Evolutionary conservation across 2,888 invertebrate species (phyloP).

Genomic region (Melitaea athalia): DNA sequence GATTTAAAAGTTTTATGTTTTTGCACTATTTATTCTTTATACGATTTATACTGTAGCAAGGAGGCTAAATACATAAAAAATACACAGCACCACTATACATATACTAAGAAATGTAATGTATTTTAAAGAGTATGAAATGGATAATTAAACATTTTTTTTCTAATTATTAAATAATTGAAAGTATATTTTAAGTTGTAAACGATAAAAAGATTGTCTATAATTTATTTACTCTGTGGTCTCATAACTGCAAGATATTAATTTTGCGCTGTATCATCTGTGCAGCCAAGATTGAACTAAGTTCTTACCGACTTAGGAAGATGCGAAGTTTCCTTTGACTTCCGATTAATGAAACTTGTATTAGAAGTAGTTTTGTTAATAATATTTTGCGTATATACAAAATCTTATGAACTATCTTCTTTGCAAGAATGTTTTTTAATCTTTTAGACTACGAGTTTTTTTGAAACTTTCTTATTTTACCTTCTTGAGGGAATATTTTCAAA

Average conservation of each 20-base stretch:
- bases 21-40: too few relatives aligned
- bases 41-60: too few relatives aligned
- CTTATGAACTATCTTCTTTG: too few relatives aligned
- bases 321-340: slow-evolving; percentile 34
- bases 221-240: slow-evolving; percentile 19
- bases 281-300: slow-evolving; percentile 39
- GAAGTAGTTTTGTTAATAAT: slow-evolving; percentile 11
- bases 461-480: too few relatives aligned
- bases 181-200: neutral
- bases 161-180: neutral
- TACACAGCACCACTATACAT: too few relatives aligned
- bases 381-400: neutral
- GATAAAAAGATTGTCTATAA: slow-evolving; percentile 12
- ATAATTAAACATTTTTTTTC: neutral
- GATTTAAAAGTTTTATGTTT: too few relatives aligned
- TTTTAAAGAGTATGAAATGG: neutral
- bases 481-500: too few relatives aligned
- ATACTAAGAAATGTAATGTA: neutral
- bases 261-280: slow-evolving; percentile 39
- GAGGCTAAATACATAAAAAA: too few relatives aligned
- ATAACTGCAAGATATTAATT: slow-evolving; percentile 32
- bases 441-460: too few relatives aligned
- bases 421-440: too few relatives aligned
- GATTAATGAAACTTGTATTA: slow-evolving; percentile 19
- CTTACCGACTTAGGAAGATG: slow-evolving; percentile 28